A percentile compares a stretch with the other conserved stretches of the same genome.
Conservation (phyloP, 2,113 vertebrate species). For the Pluvialis apricaria region DNA sequence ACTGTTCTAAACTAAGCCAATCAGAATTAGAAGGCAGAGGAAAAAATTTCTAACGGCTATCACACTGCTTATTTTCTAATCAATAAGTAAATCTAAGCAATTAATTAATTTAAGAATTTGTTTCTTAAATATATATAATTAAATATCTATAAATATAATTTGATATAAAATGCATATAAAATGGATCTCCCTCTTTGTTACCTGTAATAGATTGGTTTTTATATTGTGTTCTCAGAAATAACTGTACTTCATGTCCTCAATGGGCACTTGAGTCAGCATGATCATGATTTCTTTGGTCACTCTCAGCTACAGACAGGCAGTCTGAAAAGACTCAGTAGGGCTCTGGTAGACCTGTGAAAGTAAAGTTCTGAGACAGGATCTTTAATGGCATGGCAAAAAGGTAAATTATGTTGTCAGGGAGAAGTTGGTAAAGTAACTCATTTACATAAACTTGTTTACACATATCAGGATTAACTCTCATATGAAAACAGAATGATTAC, state of each 20-base stretch:
- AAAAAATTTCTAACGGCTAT: neutral
- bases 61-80: neutral
- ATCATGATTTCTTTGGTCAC: neutral
- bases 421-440: neutral
- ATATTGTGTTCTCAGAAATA: slow-evolving; percentile 2
- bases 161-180: neutral
- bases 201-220: neutral
- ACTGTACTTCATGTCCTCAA: neutral
- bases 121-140: neutral
- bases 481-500: neutral
- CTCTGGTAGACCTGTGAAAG: slow-evolving; percentile 3
- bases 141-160: neutral
- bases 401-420: neutral
- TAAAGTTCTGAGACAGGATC: neutral
- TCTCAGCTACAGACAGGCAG: neutral
- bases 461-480: neutral
- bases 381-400: neutral
- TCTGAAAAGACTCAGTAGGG: neutral
- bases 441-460: neutral
- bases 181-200: neutral
- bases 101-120: neutral
- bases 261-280: neutral
- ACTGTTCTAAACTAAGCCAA: neutral
- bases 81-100: neutral
- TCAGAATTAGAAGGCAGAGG: neutral